Base-by-base conservation (phyloP, 2,113 vertebrate species). In the Mesitornis unicolor region DNA sequence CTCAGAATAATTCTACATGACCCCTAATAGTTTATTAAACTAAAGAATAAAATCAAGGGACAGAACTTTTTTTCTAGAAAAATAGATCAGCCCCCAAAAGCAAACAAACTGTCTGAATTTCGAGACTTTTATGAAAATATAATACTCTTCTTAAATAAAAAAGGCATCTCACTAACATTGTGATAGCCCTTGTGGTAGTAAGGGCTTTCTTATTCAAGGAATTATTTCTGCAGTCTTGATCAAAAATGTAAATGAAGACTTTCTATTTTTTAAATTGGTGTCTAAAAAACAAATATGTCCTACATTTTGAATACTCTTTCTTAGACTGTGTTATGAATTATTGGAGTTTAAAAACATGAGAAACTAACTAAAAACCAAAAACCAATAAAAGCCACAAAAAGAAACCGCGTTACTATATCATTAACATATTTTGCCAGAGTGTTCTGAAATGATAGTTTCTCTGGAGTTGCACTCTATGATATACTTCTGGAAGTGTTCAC, bases 91-190 rank as follows among this genome's bases (percentile, higher is more conserved):
- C 2, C 9, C 4, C 3, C 14, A 17, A 64, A 81, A 75, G 5
- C 4, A 84, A 79, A 28, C 1, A 36, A 45, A 36, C 4, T 22
- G 15, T 20, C 5, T 26, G 33, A 28, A 3, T 56, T 69, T 20
- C 81, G 13, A 68, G 5, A 89, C 59, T 51, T 77, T 77, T 38
- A 31, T 5, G 28, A 64, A 84, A 40, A 22, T 18, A 0, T 21
- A 51, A 13, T 43, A 14, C 1, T 63, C 4, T 36, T n/a, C 2
- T 36, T 48, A 45, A 12, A 21, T 16, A 59, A 4, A 17, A 38
- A 16, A 1, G 1, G 1, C 4, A 54, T 74, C 73, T 78, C 7
- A 21, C 7, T 43, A 63, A 35, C 3, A n/a, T 21, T n/a, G 28
- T 63, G n/a, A 36, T 33, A 60, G 1, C 2, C 6, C 9, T 73